These are phyloP conservation scores for Danio aesculapii DNA, from an alignment of 2,797 vertebrate genomes.

Conservation along the genomic window DNA sequence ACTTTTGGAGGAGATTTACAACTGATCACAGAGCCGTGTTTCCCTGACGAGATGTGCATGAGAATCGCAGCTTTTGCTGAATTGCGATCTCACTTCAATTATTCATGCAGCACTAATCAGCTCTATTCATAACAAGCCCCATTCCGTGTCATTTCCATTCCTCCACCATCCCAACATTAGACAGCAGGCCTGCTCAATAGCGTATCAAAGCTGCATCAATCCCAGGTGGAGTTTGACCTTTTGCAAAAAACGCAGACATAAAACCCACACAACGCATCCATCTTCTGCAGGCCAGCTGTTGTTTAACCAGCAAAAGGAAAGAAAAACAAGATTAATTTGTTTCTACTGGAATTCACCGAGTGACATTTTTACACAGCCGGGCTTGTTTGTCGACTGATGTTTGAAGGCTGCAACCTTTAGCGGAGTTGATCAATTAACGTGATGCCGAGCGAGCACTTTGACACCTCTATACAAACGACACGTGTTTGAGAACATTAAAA, in stretches of 20 bases:
- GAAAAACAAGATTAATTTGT: slow-evolving; percentile 27
- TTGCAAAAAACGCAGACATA: slow-evolving; percentile 34
- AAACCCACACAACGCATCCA: slow-evolving; percentile 14
- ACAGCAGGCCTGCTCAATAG: slow-evolving; percentile 27
- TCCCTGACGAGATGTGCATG: too few relatives aligned
- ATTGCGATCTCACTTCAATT: too few relatives aligned
- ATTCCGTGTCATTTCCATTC: background rate
- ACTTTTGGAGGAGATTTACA: too few relatives aligned
- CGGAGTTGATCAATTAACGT: slow-evolving; percentile 32
- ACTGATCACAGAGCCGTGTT: too few relatives aligned
- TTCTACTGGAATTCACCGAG: slow-evolving; percentile 10
- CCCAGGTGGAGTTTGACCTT: slow-evolving; percentile 43
- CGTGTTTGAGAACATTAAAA: background rate
- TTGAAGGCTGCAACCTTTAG: slow-evolving; percentile 36
- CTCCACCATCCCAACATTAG: background rate
- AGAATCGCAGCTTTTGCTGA: too few relatives aligned
- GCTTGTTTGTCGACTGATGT: slow-evolving; percentile 34
- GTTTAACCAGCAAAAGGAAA: slow-evolving; percentile 20
- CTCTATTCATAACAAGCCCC: background rate
- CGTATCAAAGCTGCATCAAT: slow-evolving; percentile 31
- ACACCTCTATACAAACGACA: slow-evolving; percentile 10
- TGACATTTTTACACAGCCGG: slow-evolving; percentile 30
- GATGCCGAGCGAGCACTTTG: slow-evolving; percentile 23
- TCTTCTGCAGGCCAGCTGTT: slow-evolving; percentile 7
- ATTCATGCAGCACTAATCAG: background rate